These are phyloP conservation scores for Xanthia togata DNA, from an alignment of 2,888 invertebrate species.

Conservation along the genomic window DNA sequence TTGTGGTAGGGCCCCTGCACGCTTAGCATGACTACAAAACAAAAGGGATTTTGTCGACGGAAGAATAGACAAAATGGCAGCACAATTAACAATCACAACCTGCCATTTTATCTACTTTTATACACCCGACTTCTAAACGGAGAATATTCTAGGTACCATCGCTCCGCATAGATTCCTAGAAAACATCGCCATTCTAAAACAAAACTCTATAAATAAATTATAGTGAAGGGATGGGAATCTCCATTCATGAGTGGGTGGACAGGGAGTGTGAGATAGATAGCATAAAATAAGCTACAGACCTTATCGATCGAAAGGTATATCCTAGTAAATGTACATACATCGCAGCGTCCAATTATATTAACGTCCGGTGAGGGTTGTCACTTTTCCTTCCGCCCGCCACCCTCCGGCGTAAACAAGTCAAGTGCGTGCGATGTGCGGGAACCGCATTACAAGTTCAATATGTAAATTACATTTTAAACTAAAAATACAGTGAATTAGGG, in stretches of 20 bases:
- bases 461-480: not conserved
- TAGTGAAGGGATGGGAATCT: not conserved
- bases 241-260: not conserved
- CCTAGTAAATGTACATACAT: not conserved
- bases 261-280: not conserved
- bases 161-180: not conserved
- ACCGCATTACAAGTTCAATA: not conserved
- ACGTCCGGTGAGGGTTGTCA: not conserved
- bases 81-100: no score
- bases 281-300: not conserved
- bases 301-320: constrained; percentile 16
- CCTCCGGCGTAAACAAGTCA: not conserved
- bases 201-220: not conserved
- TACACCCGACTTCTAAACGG: not conserved
- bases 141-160: not conserved
- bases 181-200: not conserved
- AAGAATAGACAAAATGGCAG: no score
- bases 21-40: no score
- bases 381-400: not conserved
- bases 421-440: not conserved
- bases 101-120: no score
- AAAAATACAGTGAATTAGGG: not conserved
- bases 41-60: no score
- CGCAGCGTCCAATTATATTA: constrained; percentile 11
- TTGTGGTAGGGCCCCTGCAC: no score